A percentile compares a stretch with the other conserved stretches of the same genome.
phyloP scores from a whole-genome alignment of 2,888 invertebrate genomes.

The Marasmarcha lunaedactyla region DNA sequence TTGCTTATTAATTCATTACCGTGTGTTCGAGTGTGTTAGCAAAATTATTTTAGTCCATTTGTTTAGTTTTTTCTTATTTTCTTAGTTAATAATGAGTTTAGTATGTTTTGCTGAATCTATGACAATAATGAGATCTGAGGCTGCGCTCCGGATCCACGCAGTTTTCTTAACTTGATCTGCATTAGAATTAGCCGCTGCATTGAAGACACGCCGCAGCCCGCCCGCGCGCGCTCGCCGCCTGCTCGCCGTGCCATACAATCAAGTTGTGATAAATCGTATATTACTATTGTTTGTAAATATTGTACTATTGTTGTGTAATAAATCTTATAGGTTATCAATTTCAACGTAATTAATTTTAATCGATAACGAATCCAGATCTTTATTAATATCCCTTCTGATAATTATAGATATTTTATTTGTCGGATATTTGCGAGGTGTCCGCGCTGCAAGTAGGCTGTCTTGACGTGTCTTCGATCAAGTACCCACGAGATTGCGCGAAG shows the following conservation, averaged over 20 bases:
- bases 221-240: slow-evolving; percentile 50
- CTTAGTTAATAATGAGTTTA: slow-evolving; percentile 63
- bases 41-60: slow-evolving; percentile 67
- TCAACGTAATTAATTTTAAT: slow-evolving; percentile 28
- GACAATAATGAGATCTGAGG: slow-evolving; percentile 74
- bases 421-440: not conserved
- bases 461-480: slow-evolving; percentile 56
- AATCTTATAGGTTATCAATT: slow-evolving; percentile 38
- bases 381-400: slow-evolving; percentile 9
- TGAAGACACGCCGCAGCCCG: slow-evolving; percentile 50
- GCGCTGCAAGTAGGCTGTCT: slow-evolving; percentile 18
- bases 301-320: slow-evolving; percentile 57
- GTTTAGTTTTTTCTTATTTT: slow-evolving; percentile 57
- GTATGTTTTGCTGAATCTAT: slow-evolving; percentile 65
- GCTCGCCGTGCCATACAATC: slow-evolving; percentile 66
- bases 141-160: slow-evolving; percentile 28
- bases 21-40: slow-evolving; percentile 69
- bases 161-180: slow-evolving; percentile 51
- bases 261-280: slow-evolving; percentile 70
- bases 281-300: slow-evolving; percentile 68
- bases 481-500: slow-evolving; percentile 56
- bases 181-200: slow-evolving; percentile 57
- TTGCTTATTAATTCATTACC: slow-evolving; percentile 43
- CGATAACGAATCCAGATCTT: slow-evolving; percentile 16
- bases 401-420: slow-evolving; percentile 6